Base-by-base conservation (phyloP, 2,113 vertebrate genomes). In the Eonycteris spelaea region DNA sequence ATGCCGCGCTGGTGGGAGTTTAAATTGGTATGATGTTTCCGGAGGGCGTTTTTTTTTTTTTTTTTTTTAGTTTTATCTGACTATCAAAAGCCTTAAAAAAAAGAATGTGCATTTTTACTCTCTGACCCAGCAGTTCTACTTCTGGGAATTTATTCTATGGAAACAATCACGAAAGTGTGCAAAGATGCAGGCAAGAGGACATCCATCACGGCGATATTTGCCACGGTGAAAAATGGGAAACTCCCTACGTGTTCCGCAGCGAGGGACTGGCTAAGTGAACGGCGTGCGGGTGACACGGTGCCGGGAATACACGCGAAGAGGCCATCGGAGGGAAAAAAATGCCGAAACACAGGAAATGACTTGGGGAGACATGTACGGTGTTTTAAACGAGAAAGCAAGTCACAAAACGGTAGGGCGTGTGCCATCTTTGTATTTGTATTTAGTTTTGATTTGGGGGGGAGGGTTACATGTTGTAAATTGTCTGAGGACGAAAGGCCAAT, bases 81-180 rank as follows among this genome's bases (percentile, higher is more conserved):
- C 90, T 96, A 95, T 95, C 95, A 82, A 86, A 95, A 79, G 89
- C 85, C 78, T 93, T 91, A 38, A 48, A 90, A 87, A 90, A 87
- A 51, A 86, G 95, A 92, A 94, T 95, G 95, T 95, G 93, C 82
- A 96, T 94, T 94, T 97, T 96, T 95, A 95, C 68, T 96, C 97
- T 94, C 68, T 95, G 95, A 97, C 95, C 91, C 89, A 26, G 45
- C 13, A 33, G 73, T 53, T 94, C 73, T 38, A 89, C 83, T 95
- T 94, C n/a, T 91, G 95, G 61, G 78, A 90, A 97, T 97, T 93
- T 94, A 77, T 95, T 63, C 77, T 92, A 90, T 6, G 90, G 88
- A 90, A 96, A 92, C 30, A 71, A 85, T 85, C 33, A 15, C 2
- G 59, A 67, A 74, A 67, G 24, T 78, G 73, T 28, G 71, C 84